Base-by-base conservation (phyloP, 1,140 invertebrate species). In the Hirudo medicinalis region DNA sequence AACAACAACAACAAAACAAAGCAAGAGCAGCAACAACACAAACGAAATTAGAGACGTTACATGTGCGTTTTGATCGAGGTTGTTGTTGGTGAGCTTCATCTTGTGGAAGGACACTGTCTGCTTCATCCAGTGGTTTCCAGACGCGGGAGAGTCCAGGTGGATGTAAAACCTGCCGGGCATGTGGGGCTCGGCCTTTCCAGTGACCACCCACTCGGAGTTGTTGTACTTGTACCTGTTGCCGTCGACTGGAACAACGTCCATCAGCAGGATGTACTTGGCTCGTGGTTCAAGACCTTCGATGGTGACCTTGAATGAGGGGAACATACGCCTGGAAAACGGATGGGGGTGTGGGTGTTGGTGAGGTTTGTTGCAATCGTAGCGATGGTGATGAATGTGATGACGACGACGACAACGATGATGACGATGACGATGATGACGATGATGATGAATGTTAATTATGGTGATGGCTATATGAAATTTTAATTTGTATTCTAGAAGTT, bases 31-130 rank as follows among this genome's bases (percentile, higher is more conserved):
- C 43, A 49, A 13, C 11, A 0, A 40, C 40, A 4, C 40, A 40
- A 40, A 40, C 40, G 4, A 40, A n/a, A n/a, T 36, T 2, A 36
- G 6, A 36, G 9, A n/a, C 54, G 54, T 73, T 63, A 74, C 73
- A 54, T 99, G 94, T 74, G 95, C 96, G 80, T 98, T 97, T 78
- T 97, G 92, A 78, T 99, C 96, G 73, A 98, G 86, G 77, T 96
- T 92, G 82, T 99, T 97, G 81, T 99, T 99, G 57, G 96, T 99
- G 19, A 99, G 85, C 81, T 99, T 99, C 20, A 99, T 85, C 82
- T 97, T 97, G 81, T 99, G 95, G 82, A 98, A 99, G 53, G 92
- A 92, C 43, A 97, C 88, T 3, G 94, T 88, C 80, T 97, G 94
- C 76, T 97, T 95, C 91, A 94, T 97, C 95, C 95, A 99, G 79